A percentile compares a stretch with the other conserved stretches of the same genome.
phyloP scores from a whole-genome alignment of 2,888 invertebrate species.

The Platycheirus albimanus region DNA sequence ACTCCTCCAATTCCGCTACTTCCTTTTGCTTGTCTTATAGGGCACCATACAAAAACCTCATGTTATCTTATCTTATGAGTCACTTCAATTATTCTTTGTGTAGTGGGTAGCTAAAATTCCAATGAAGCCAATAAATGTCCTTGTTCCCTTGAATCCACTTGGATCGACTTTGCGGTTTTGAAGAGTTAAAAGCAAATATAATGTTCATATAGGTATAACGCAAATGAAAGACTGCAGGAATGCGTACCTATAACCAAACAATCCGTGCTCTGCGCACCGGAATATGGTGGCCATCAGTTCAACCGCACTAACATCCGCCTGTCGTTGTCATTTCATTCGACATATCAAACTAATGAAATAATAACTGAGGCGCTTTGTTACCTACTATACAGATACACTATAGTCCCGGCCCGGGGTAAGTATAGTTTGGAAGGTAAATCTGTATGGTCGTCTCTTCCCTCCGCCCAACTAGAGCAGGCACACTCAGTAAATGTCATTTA shows the following conservation, averaged over 20 bases:
- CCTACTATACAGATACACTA: not conserved
- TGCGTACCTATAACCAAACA: constrained; percentile 32
- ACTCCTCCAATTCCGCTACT: not conserved
- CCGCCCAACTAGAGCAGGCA: constrained; percentile 41
- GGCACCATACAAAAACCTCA: not conserved
- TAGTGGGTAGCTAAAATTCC: constrained; percentile 45
- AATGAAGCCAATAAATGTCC: constrained; percentile 69
- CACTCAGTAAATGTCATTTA: constrained; percentile 51
- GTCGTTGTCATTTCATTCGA: constrained; percentile 34
- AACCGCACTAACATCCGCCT: constrained; percentile 61
- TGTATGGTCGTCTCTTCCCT: constrained; percentile 11
- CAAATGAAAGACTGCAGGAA: constrained; percentile 58
- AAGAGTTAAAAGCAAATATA: constrained; percentile 45
- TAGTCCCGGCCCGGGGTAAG: not conserved
- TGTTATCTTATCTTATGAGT: constrained; percentile 11
- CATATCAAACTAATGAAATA: constrained; percentile 39
- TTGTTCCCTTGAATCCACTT: constrained; percentile 56
- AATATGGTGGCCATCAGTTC: constrained; percentile 57
- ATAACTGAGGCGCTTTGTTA: constrained; percentile 26
- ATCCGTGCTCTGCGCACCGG: constrained; percentile 49
- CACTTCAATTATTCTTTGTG: constrained; percentile 7
- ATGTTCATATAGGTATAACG: constrained; percentile 35
- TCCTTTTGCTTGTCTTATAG: not conserved
- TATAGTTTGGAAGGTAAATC: constrained; percentile 14
- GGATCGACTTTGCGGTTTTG: constrained; percentile 57